Conservation (phyloP, 2,888 invertebrate genomes). For the Phania funesta region DNA sequence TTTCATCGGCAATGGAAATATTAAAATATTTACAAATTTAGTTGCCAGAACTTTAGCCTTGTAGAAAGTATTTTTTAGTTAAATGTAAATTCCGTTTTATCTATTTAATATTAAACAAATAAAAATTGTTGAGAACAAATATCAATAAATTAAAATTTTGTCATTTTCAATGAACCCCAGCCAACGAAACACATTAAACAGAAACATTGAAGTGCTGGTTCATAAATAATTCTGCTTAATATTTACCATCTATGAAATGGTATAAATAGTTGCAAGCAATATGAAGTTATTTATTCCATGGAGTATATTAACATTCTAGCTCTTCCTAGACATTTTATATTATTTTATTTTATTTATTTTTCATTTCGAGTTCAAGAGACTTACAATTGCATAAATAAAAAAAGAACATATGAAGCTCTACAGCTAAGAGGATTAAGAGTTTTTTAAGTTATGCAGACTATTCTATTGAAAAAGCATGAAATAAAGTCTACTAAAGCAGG, state of each 20-base stretch:
- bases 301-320: constrained; percentile 20
- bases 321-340: not conserved
- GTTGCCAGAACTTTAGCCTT: no score
- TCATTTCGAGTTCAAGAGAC: constrained; percentile 46
- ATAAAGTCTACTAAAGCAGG: constrained; percentile 14
- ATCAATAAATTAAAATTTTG: no score
- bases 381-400: constrained; percentile 39
- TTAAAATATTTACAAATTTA: no score
- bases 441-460: constrained; percentile 19
- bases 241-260: not conserved
- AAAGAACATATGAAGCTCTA: not conserved
- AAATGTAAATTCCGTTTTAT: no score
- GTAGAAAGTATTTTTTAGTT: no score
- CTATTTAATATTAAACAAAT: no score
- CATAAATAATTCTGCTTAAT: not conserved
- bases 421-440: constrained; percentile 36
- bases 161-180: constrained; percentile 13
- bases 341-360: not conserved
- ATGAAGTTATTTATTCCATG: not conserved
- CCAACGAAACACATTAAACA: not conserved
- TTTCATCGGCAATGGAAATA: no score
- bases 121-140: no score
- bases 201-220: not conserved
- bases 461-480: constrained; percentile 1
- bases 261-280: not conserved